phyloP scores from a whole-genome alignment of 2,888 invertebrate genomes.

The Nemoura dubitans region DNA sequence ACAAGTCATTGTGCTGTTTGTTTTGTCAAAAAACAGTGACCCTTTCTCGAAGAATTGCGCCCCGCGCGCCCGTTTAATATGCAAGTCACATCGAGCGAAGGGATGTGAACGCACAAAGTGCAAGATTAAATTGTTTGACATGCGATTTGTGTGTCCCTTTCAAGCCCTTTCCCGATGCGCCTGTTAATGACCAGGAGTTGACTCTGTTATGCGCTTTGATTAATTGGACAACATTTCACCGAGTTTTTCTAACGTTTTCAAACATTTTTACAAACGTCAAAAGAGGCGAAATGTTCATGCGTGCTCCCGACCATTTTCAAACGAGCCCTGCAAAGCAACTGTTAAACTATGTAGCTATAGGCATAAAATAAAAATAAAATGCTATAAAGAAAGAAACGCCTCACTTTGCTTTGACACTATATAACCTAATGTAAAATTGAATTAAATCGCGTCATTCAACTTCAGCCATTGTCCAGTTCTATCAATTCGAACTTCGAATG shows the following conservation, averaged over 20 bases:
- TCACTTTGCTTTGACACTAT: not conserved
- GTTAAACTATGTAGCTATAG: no score
- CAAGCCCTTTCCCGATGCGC: slow-evolving; percentile 19
- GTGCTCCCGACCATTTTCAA: no score
- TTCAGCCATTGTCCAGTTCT: not conserved
- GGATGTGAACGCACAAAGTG: slow-evolving; percentile 8
- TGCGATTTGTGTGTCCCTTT: slow-evolving; percentile 12
- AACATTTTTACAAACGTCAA: not conserved
- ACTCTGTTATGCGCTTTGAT: not conserved
- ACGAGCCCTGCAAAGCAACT: no score
- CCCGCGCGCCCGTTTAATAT: slow-evolving; percentile 21
- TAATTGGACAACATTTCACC: not conserved
- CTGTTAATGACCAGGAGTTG: not conserved
- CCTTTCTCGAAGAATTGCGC: slow-evolving; percentile 37
- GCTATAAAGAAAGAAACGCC: not conserved
- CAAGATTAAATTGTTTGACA: slow-evolving; percentile 38
- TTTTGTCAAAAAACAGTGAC: slow-evolving; percentile 39
- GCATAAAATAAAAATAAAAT: not conserved
- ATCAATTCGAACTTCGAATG: not conserved
- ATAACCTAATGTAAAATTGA: slow-evolving; percentile 3
- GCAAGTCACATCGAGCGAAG: slow-evolving; percentile 22
- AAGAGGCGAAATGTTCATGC: not conserved
- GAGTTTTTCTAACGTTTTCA: not conserved
- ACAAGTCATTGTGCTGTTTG: slow-evolving; percentile 35
- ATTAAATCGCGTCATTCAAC: not conserved